These are phyloP conservation scores for Amphipoea oculea DNA, from an alignment of 2,888 invertebrate species.

Conservation along the genomic window DNA sequence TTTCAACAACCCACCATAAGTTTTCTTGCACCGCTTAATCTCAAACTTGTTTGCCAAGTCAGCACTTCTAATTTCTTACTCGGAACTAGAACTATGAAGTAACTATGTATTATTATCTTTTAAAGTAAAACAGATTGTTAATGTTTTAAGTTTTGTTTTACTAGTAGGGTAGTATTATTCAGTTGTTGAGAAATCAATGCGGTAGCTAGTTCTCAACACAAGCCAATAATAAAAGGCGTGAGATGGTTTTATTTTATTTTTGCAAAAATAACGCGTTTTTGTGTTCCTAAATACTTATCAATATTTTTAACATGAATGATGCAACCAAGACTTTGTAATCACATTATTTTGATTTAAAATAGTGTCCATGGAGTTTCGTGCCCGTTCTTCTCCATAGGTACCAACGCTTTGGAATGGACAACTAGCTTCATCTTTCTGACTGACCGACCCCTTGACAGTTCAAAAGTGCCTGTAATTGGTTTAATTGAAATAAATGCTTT, in stretches of 20 bases:
- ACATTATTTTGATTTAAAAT: no score
- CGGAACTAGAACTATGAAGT: slow-evolving; percentile 14
- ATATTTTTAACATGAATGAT: no score
- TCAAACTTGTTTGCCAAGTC: slow-evolving; percentile 52
- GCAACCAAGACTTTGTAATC: no score
- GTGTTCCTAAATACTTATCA: neutral
- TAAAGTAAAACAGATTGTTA: slow-evolving; percentile 25
- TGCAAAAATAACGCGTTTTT: neutral
- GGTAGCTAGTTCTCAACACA: neutral
- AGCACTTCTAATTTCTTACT: slow-evolving; percentile 44
- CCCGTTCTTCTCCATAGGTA: no score
- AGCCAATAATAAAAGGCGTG: neutral
- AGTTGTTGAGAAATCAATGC: neutral
- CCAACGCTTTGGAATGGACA: no score
- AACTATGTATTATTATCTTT: slow-evolving; percentile 8
- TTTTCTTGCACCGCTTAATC: slow-evolving; percentile 52
- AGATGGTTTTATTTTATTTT: neutral
- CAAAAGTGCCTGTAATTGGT: no score
- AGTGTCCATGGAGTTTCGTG: no score
- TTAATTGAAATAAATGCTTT: no score
- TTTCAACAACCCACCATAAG: slow-evolving; percentile 43
- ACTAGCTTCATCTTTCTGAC: no score
- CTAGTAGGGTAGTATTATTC: neutral
- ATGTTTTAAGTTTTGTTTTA: neutral
- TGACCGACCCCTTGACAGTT: no score